Conservation (phyloP, 2,113 vertebrate species). For the Tretioscincus oriximinensis region DNA sequence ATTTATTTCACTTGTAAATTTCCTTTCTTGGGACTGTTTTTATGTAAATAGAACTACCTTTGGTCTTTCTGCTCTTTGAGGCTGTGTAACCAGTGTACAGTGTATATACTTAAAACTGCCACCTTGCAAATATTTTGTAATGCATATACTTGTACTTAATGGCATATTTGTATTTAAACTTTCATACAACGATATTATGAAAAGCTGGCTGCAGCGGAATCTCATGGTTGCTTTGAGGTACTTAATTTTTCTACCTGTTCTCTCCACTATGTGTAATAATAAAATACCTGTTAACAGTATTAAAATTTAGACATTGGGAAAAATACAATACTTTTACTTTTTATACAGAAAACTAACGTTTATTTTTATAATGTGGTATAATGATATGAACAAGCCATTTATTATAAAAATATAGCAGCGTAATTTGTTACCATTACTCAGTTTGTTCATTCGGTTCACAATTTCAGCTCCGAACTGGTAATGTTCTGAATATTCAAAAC, state of each 20-base stretch:
- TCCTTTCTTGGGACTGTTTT: slow-evolving; percentile 67
- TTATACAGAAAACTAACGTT: slow-evolving; percentile 76
- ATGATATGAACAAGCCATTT: slow-evolving; percentile 76
- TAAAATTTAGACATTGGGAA: slow-evolving; percentile 71
- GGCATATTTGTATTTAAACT: slow-evolving; percentile 68
- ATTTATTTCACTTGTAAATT: slow-evolving; percentile 84
- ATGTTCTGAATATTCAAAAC: slow-evolving; percentile 39
- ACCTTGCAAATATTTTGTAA: slow-evolving; percentile 76
- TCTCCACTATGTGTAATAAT: slow-evolving; percentile 65
- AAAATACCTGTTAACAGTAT: slow-evolving; percentile 81
- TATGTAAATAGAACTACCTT: slow-evolving; percentile 77
- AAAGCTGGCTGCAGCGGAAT: slow-evolving; percentile 66
- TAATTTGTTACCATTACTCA: slow-evolving; percentile 50
- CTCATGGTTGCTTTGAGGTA: slow-evolving; percentile 68
- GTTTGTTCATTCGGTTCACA: slow-evolving; percentile 41
- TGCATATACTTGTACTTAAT: slow-evolving; percentile 65
- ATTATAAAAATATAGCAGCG: slow-evolving; percentile 53
- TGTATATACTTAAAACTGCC: slow-evolving; percentile 65
- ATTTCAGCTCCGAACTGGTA: neutral
- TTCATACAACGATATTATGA: slow-evolving; percentile 70
- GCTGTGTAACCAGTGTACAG: slow-evolving; percentile 64
- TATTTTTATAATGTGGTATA: slow-evolving; percentile 82
- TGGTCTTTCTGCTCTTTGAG: slow-evolving; percentile 70
- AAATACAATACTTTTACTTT: slow-evolving; percentile 78
- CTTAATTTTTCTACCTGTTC: slow-evolving; percentile 66